Percentiles rank a stretch among this genome's conserved stretches.
These are phyloP conservation scores for Homarus gammarus DNA, from an alignment of 2,888 invertebrate genomes.

Conservation along the genomic window DNA sequence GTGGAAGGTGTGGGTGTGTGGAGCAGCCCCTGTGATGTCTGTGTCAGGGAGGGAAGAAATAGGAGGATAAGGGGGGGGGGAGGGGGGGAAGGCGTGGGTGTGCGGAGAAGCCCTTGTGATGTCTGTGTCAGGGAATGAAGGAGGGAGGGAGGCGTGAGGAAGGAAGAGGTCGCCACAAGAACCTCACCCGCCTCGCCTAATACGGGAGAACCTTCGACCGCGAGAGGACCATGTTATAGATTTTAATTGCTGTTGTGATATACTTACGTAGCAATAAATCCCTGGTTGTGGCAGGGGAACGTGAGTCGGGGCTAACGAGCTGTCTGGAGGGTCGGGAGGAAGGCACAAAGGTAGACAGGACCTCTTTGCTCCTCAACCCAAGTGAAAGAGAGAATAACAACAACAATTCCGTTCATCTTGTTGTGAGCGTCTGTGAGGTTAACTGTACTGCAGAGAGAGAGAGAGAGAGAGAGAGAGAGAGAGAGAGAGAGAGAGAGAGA, in stretches of 20 bases:
- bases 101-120: too few relatives aligned
- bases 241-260: not conserved
- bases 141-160: not conserved
- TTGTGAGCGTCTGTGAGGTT: too few relatives aligned
- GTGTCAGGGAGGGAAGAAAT: too few relatives aligned
- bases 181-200: not conserved
- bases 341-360: too few relatives aligned
- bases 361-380: too few relatives aligned
- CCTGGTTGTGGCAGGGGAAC: not conserved
- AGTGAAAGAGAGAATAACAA: too few relatives aligned
- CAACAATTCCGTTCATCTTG: too few relatives aligned
- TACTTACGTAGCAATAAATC: not conserved
- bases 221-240: not conserved
- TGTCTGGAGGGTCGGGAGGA: not conserved
- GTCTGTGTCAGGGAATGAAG: not conserved
- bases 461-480: too few relatives aligned
- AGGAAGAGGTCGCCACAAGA: not conserved
- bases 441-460: too few relatives aligned
- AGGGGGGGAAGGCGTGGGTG: not conserved
- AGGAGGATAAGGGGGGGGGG: not conserved
- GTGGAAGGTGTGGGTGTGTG: too few relatives aligned
- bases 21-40: too few relatives aligned
- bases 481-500: too few relatives aligned
- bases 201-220: not conserved
- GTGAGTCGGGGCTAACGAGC: not conserved